Evolutionary conservation across 2,113 vertebrate genomes (phyloP), one percentile per base, ranked within the genome.

Genomic region (Periophthalmodon schlosseri): DNA sequence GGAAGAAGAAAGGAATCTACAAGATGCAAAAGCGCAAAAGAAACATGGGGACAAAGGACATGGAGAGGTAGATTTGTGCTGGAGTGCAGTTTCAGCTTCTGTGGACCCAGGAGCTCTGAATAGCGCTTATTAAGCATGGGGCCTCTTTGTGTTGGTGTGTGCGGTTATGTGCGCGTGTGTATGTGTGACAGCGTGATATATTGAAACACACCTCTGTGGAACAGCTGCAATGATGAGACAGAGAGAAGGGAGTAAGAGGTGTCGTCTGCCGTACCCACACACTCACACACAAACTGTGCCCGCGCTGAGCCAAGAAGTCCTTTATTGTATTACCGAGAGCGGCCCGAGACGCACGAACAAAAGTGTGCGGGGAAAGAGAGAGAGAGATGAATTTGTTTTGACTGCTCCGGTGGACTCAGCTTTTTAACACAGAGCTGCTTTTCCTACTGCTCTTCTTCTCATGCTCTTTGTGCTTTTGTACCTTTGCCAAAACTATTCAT

Each of bases 191-290:
- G 88, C 78, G 84, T 91, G 90, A 91, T 90, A 90, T 92, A 92
- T 92, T 90, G 90, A 90, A 91, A 89, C 90, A 87, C 89, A 91
- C 90, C 89, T 91, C 89, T 85, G 84, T 85, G 90, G 91, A 91
- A 89, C 90, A 90, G 88, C 90, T 91, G 91, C 89, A 91, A 92
- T 91, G 90, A 92, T 92, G 91, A 92, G 90, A 89, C 85, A 78
- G 90, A 89, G 91, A 90, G 86, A 82, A 77, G 89, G 88, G 87
- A 90, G 91, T 87, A 91, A 87, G 83, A 91, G 87, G 89, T 90
- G 87, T 86, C 82, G 39, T 86, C 85, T 88, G 84, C 86, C 83
- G 65, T 72, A 63, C 44, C 57, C 28, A 75, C 72, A 84, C 70
- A 83, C 76, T 80, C 68, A 72, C 68, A 75, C 74, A 71, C 79